Percentiles rank a stretch among this genome's conserved stretches.
Evolutionary conservation across 2,797 vertebrate species (phyloP).

Genomic region (Rhodeus uyekii): DNA sequence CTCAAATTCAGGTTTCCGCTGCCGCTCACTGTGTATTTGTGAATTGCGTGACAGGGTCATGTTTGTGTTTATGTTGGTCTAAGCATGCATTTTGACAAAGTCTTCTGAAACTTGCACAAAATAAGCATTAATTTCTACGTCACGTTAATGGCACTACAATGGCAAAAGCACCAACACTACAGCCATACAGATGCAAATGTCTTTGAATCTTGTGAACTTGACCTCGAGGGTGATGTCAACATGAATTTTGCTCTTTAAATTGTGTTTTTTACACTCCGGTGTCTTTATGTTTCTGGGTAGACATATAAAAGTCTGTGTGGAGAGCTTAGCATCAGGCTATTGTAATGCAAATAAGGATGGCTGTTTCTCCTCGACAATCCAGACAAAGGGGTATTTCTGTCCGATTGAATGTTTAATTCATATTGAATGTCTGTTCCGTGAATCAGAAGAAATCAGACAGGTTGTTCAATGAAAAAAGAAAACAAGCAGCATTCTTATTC

Average conservation of each 20-base stretch:
- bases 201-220: neutral
- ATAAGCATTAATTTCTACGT: neutral
- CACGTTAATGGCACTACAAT: neutral
- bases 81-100: neutral
- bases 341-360: constrained; percentile 56
- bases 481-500: neutral
- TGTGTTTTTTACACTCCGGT: neutral
- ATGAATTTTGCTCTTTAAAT: neutral
- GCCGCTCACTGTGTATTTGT: neutral
- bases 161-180: neutral
- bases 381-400: constrained; percentile 5
- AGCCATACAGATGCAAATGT: neutral
- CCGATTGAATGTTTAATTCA: neutral
- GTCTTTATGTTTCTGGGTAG: constrained; percentile 1
- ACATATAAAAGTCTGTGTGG: constrained; percentile 17
- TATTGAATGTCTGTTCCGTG: neutral
- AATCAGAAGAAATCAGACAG: neutral
- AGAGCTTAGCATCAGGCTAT: constrained; percentile 16
- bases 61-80: neutral
- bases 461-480: neutral
- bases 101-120: neutral
- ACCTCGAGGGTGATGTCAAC: neutral
- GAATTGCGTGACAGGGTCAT: neutral
- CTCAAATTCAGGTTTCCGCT: constrained; percentile 15
- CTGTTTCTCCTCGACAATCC: neutral